Percentiles rank a stretch among this genome's conserved stretches.
Evolutionary conservation across 2,797 vertebrate species (phyloP).

Genomic region (Peromyscus aztecus): DNA sequence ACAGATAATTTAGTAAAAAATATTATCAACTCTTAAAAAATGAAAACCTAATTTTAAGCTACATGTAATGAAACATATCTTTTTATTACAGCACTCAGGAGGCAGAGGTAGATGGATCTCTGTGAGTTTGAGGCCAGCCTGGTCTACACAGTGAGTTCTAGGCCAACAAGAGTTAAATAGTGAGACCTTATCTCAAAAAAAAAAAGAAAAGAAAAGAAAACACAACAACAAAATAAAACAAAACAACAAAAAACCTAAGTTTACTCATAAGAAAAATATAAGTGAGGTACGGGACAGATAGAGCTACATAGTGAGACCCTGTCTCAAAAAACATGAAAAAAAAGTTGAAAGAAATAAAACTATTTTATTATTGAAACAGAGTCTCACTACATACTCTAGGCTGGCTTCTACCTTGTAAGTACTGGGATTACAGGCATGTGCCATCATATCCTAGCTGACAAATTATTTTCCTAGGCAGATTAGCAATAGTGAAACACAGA

Average conservation of each 20-base stretch:
- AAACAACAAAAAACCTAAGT: neutral
- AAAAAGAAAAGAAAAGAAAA: neutral
- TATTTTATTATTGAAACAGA: neutral
- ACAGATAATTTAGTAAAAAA: constrained; percentile 17
- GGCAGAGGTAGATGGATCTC: neutral
- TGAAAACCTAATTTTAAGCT: constrained; percentile 14
- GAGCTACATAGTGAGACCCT: neutral
- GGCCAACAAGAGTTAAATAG: neutral
- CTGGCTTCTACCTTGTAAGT: neutral
- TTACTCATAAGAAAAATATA: constrained; percentile 10
- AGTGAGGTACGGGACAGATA: neutral
- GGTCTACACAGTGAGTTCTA: neutral
- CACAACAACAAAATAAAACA: neutral
- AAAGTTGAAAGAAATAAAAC: neutral
- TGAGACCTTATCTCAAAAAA: neutral
- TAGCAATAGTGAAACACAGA: neutral
- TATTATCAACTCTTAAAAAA: constrained; percentile 23
- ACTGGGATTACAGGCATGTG: neutral
- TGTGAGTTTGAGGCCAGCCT: neutral
- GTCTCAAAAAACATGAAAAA: neutral
- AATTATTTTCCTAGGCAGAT: neutral
- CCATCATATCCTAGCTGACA: neutral
- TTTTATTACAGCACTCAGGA: neutral
- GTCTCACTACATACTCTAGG: neutral
- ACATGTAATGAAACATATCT: neutral